Evolutionary conservation across 2,113 vertebrate genomes (phyloP), one percentile per base, ranked within the genome.

Genomic region (Atherinomorus stipes): DNA sequence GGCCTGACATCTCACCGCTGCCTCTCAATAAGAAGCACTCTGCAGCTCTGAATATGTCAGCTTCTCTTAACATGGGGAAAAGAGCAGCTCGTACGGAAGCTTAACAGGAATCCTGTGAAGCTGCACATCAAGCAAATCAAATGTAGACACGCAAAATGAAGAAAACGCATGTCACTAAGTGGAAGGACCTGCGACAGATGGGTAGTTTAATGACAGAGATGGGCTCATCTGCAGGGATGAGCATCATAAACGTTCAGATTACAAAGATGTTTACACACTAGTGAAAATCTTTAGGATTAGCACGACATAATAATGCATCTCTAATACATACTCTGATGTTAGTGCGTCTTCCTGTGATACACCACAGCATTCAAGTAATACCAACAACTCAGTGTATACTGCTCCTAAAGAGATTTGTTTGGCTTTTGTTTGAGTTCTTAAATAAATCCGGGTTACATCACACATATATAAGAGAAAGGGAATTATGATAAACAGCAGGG

Each of bases 21-120:
- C 69, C 52, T 66, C 58, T 84, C 72, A 80, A 75, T 54, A 58
- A 69, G 54, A 73, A 44, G 25, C 54, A 26, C 19, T 76, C 71
- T 67, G 56, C 26, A 22, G 64, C 63, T 78, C 57, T 59, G 57
- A 83, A 74, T 42, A 28, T 60, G 47, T 61, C 50, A 13, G 13
- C 52, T 25, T 50, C 25, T 60, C 40, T 34, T 22, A 44, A 78
- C 28, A 26, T 12, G 15, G n/a, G 16, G 13, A 45, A 54, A 59
- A 78, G 42, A 54, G 38, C 31, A 66, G 60, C 77, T 78, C 69
- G 51, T 26, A 51, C 52, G 37, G 57, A 49, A 59, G 47, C 28
- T 28, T 71, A 25, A 73, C 71, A 16, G 25, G 26, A 64, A 53
- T 37, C 25, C 52, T n/a, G 25, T 37, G 69, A 70, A 68, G 65